Conservation (phyloP, 2,888 invertebrate species). For the Machimus rusticus region DNA sequence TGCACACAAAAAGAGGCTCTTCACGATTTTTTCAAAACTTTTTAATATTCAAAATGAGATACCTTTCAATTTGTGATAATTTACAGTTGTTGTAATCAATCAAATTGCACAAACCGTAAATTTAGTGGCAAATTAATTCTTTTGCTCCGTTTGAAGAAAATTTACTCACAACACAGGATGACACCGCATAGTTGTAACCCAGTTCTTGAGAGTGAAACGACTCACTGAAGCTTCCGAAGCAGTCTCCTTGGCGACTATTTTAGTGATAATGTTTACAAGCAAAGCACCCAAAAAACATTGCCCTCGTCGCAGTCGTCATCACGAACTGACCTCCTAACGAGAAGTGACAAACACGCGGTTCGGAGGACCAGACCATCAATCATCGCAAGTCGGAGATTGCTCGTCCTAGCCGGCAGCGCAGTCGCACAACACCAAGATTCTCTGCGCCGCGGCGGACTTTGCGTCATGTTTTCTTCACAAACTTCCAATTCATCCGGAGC, state of each 20-base stretch:
- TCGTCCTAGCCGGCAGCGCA: background rate
- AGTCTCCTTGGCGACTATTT: background rate
- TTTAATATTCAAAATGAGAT: too few relatives aligned
- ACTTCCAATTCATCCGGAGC: background rate
- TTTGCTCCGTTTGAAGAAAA: background rate
- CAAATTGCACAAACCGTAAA: background rate
- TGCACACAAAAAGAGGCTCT: too few relatives aligned
- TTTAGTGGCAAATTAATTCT: background rate
- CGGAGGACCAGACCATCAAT: background rate
- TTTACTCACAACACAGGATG: background rate
- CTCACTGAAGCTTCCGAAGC: background rate
- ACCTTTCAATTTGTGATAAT: background rate
- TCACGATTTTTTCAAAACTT: too few relatives aligned
- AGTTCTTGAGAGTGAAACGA: background rate
- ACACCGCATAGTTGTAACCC: background rate
- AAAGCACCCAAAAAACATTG: background rate
- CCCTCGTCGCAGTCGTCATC: background rate
- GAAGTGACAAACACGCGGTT: slow-evolving; percentile 13
- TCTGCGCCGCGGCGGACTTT: background rate
- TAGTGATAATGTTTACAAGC: background rate
- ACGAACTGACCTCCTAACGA: slow-evolving; percentile 14
- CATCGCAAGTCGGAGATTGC: background rate
- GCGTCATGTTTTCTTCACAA: background rate
- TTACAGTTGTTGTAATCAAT: background rate
- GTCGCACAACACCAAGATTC: background rate